Evolutionary conservation across 2,888 invertebrate species (phyloP).

Genomic region (Eubasilissa splendida): DNA sequence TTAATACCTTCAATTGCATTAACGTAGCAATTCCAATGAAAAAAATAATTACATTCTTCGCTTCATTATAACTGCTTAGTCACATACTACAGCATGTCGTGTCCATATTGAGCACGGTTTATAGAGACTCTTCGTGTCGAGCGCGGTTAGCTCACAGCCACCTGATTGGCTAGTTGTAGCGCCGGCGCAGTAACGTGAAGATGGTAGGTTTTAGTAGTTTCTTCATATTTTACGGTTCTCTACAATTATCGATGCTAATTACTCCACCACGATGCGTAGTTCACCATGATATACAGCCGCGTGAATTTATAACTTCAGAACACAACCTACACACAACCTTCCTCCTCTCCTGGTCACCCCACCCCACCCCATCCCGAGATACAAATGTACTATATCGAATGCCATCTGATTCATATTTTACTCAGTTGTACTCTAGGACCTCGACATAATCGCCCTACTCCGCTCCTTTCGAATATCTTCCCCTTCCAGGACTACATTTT

Average conservation of each 20-base stretch:
- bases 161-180: conserved; percentile 13
- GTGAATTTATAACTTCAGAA: no score
- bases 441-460: no score
- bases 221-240: not conserved
- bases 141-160: not conserved
- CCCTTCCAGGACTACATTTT: no score
- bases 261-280: not conserved
- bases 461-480: no score
- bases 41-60: conserved; percentile 27
- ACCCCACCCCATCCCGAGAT: no score
- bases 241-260: not conserved
- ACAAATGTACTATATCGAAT: no score
- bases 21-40: not conserved
- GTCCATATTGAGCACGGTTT: conserved; percentile 28
- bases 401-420: no score
- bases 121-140: conserved; percentile 23
- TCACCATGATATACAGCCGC: no score
- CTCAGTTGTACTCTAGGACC: no score
- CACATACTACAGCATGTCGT: not conserved
- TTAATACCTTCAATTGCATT: no score
- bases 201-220: not conserved
- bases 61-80: conserved; percentile 3
- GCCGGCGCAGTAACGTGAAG: conserved; percentile 11
- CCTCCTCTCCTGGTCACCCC: no score
- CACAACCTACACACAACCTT: no score